These are phyloP conservation scores for Semicossyphus pulcher DNA, from an alignment of 2,113 vertebrate genomes.

Conservation along the genomic window DNA sequence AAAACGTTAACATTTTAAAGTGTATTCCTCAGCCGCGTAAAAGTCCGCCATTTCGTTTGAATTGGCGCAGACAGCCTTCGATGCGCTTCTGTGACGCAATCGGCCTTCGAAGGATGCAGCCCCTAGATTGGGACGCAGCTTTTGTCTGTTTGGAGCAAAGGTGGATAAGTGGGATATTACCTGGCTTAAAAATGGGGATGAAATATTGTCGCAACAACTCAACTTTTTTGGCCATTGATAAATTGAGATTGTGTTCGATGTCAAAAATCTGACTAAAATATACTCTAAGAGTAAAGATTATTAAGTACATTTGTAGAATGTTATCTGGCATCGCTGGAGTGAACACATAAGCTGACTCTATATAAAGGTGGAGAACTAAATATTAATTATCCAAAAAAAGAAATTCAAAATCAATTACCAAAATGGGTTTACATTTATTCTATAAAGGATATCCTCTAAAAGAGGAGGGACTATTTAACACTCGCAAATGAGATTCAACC, in stretches of 20 bases:
- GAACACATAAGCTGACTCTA: conserved; percentile 4
- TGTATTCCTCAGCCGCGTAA: too few relatives aligned
- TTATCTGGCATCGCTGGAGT: conserved; percentile 10
- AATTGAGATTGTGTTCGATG: conserved; percentile 30
- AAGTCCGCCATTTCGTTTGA: too few relatives aligned
- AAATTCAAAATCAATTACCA: not conserved
- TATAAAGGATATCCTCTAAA: not conserved
- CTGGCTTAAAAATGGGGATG: conserved; percentile 2
- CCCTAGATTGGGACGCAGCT: too few relatives aligned
- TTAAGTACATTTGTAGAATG: conserved; percentile 50
- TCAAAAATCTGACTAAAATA: conserved; percentile 38
- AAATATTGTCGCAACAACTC: conserved; percentile 2
- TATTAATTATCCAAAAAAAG: not conserved
- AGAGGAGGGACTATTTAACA: conserved; percentile 24
- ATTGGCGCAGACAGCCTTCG: too few relatives aligned
- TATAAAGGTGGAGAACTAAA: conserved; percentile 15
- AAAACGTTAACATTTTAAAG: too few relatives aligned
- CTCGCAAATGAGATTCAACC: conserved; percentile 65
- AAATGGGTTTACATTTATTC: conserved; percentile 1
- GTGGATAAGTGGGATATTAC: not conserved
- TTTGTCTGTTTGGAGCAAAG: not conserved
- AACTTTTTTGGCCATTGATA: conserved; percentile 12
- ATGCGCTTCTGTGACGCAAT: too few relatives aligned
- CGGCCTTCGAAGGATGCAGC: too few relatives aligned
- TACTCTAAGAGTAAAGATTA: conserved; percentile 62